Evolutionary conservation across 2,797 vertebrate species (phyloP), one percentile per base, ranked within the genome.

Genomic region (Oryzias dopingdopingensis): DNA sequence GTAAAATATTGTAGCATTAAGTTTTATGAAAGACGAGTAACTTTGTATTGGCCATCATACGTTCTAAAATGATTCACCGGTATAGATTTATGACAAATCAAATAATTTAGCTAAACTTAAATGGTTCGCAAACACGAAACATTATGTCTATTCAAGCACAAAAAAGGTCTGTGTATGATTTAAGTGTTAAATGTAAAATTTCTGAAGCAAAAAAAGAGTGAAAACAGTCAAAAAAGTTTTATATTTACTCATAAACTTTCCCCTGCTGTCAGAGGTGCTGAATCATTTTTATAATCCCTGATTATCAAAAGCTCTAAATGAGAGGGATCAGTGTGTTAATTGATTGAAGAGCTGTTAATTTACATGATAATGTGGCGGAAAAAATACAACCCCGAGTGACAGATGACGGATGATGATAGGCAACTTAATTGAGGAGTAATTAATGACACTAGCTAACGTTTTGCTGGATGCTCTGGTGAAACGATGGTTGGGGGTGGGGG

Each of bases 301-400:
- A 86, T 87, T 84, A 85, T 83, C 77, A 79, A 58, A 79, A 71
- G 82, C 79, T 67, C 70, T 80, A 76, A 81, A 72, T 85, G 82
- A 84, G 81, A 83, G 74, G 74, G 81, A 82, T 86, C 79, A 70
- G 81, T 65, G 81, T 82, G 82, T 83, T 87, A 87, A 88, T 87
- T 87, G 85, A 86, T 86, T 81, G 80, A 88, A 80, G 82, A 84
- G 79, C 81, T 47, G 32, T 80, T 87, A 64, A 88, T 88, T 87
- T 84, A 86, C 80, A 85, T 87, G 81, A 84, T 85, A 85, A 85
- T 83, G 74, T 77, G 66, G 65, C n/a, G 54, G 71, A 69, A 76
- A 79, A 84, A 82, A 76, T 45, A 74, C 77, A 79, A 62, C 69
- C 65, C 72, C 4, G n/a, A 76, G 77, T 88, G 88, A 85, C 86